A percentile compares a stretch with the other conserved stretches of the same genome.
These are phyloP conservation scores for Hemicordylus capensis DNA, from an alignment of 2,113 vertebrate genomes.

Conservation along the genomic window DNA sequence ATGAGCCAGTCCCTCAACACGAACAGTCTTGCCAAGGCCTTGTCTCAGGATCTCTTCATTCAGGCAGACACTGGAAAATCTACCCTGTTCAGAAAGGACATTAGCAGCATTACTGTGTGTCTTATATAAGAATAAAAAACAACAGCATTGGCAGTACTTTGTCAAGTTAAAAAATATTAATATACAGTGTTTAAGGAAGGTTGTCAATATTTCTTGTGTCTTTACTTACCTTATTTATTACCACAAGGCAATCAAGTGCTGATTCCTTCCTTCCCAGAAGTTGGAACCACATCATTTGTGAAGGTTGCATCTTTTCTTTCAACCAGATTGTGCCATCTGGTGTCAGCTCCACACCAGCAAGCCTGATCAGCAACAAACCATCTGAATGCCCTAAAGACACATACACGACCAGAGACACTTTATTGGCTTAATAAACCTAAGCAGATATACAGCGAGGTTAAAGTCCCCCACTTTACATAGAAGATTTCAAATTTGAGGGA, in stretches of 20 bases:
- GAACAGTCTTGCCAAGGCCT: slow-evolving; percentile 84
- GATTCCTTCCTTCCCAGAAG: slow-evolving; percentile 84
- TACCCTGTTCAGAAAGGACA: slow-evolving; percentile 72
- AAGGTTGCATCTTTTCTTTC: slow-evolving; percentile 74
- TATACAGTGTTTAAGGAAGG: not conserved
- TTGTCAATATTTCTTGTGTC: not conserved
- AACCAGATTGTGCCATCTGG: slow-evolving; percentile 81
- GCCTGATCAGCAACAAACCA: slow-evolving; percentile 78
- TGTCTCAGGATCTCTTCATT: slow-evolving; percentile 88
- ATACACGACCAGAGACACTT: not conserved
- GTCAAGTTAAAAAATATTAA: not conserved
- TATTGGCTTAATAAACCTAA: not conserved
- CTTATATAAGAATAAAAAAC: not conserved
- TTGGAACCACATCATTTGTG: slow-evolving; percentile 87
- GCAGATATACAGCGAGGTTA: not conserved
- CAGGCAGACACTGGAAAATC: slow-evolving; percentile 77
- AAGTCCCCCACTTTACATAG: not conserved
- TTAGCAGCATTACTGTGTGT: not conserved
- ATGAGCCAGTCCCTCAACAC: slow-evolving; percentile 77
- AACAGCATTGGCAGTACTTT: not conserved
- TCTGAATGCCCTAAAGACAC: slow-evolving; percentile 71
- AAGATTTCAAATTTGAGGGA: not conserved
- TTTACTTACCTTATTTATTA: slow-evolving; percentile 80
- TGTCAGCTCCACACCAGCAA: slow-evolving; percentile 91
- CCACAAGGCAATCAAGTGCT: slow-evolving; percentile 85